Evolutionary conservation across 30 jellyfish, hydroid and myxozoan genomes (phyloP), one percentile per base, ranked within the genome.

Genomic region (Turritopsis rubra): DNA sequence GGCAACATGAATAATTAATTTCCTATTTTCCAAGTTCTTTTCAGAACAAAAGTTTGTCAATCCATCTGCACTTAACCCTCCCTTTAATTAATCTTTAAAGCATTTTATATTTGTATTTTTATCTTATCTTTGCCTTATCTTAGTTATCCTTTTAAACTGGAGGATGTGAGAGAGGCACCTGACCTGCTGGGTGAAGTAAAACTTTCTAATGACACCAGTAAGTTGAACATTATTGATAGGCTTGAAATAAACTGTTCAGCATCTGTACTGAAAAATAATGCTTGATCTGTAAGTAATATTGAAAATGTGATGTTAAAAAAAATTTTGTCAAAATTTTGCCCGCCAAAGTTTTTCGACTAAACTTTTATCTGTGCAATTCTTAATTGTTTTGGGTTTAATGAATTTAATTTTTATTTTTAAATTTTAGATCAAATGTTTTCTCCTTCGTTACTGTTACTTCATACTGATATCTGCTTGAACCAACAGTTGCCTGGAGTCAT

Each of bases 71-170:
- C n/a, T n/a, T n/a, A n/a, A n/a, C n/a, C n/a, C n/a, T n/a, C n/a
- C n/a, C n/a, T n/a, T n/a, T n/a, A n/a, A n/a, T n/a, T n/a, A n/a
- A n/a, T n/a, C n/a, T n/a, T n/a, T n/a, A n/a, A n/a, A n/a, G n/a
- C n/a, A n/a, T n/a, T n/a, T n/a, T n/a, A n/a, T n/a, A n/a, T n/a
- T n/a, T n/a, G n/a, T n/a, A n/a, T 23, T 68, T 22, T 23, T 26
- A 16, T 68, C 31, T n/a, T n/a, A n/a, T 68, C 16, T 71, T 71
- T 68, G 60, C 65, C 20, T 18, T 29, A 13, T 80, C 76, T 54
- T 53, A 90, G 97, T 73, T 89, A 90, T 72, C 97, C 97, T 60
- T 90, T 90, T 65, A 86, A 80, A 52, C 28, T 79, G 83, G 52
- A 66, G 17, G 81, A 77, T 29, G 97, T 90, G 66, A 87, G 89